Conservation (phyloP, 2,113 vertebrate genomes). For the Bubalus kerabau region DNA sequence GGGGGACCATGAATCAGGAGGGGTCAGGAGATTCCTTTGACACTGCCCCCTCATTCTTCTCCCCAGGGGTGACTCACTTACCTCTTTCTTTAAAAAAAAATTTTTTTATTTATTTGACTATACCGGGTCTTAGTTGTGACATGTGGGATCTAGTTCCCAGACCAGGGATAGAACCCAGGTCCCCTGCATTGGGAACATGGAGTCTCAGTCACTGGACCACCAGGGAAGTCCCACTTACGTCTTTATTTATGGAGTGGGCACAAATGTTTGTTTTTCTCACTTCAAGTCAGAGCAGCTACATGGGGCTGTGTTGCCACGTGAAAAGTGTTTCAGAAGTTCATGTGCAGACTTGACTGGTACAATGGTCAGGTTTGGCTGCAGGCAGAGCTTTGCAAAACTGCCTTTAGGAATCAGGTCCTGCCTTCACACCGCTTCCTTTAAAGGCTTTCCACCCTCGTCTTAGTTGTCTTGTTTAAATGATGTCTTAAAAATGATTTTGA, state of each 20-base stretch:
- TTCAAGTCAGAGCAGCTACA: background rate
- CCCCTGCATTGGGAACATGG: background rate
- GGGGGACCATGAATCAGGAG: accelerated
- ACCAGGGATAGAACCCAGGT: background rate
- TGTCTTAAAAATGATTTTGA: background rate
- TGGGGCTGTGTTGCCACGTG: background rate
- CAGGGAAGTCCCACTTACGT: background rate
- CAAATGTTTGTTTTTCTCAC: background rate
- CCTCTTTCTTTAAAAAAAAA: background rate
- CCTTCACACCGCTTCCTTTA: accelerated
- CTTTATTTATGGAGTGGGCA: background rate
- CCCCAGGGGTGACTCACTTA: background rate
- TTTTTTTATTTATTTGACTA: background rate
- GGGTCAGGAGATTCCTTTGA: background rate
- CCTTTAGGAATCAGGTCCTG: background rate
- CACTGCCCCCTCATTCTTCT: background rate
- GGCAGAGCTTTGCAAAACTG: background rate
- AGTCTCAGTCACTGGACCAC: background rate
- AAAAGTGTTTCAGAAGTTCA: background rate
- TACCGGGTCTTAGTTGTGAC: background rate
- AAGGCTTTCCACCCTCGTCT: background rate
- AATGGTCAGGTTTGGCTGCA: background rate
- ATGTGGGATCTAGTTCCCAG: background rate
- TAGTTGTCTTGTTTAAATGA: background rate
- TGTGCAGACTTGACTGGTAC: background rate